Conservation (phyloP, 92 coral and sea anemone genomes). For the Ricordea florida region DNA sequence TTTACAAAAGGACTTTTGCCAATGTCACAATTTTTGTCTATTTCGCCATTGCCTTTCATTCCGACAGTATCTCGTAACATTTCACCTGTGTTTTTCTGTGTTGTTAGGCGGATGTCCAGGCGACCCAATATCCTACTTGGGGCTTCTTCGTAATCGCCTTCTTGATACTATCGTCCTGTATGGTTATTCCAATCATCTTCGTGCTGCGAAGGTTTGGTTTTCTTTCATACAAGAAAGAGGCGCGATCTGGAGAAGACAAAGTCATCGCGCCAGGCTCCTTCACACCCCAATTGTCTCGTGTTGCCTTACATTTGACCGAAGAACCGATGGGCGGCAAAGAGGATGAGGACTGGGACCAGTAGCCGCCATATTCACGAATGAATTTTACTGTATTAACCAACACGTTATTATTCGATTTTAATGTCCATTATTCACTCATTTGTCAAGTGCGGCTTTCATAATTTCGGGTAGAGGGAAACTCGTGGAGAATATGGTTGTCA, state of each 20-base stretch:
- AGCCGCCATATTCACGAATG: background rate
- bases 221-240: slow-evolving; percentile 43
- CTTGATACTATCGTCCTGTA: slow-evolving; percentile 50
- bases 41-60: too few relatives aligned
- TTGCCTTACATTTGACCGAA: slow-evolving; percentile 59
- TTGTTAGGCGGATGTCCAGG: slow-evolving; percentile 65
- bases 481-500: too few relatives aligned
- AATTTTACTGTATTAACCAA: too few relatives aligned
- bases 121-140: slow-evolving; percentile 68
- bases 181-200: slow-evolving; percentile 67
- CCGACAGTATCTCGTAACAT: too few relatives aligned
- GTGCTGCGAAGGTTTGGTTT: slow-evolving; percentile 75
- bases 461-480: too few relatives aligned
- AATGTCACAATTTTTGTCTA: too few relatives aligned
- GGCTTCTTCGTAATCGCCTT: slow-evolving; percentile 70
- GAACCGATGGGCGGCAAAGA: slow-evolving; percentile 73
- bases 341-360: slow-evolving; percentile 12
- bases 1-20: background rate
- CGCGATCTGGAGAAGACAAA: slow-evolving; percentile 36
- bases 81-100: background rate
- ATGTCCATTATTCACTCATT: too few relatives aligned
- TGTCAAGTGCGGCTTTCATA: too few relatives aligned
- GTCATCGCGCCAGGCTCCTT: slow-evolving; percentile 71
- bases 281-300: slow-evolving; percentile 77
- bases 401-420: too few relatives aligned